phyloP scores from a whole-genome alignment of 2,113 vertebrate species.

The Sterna hirundo region DNA sequence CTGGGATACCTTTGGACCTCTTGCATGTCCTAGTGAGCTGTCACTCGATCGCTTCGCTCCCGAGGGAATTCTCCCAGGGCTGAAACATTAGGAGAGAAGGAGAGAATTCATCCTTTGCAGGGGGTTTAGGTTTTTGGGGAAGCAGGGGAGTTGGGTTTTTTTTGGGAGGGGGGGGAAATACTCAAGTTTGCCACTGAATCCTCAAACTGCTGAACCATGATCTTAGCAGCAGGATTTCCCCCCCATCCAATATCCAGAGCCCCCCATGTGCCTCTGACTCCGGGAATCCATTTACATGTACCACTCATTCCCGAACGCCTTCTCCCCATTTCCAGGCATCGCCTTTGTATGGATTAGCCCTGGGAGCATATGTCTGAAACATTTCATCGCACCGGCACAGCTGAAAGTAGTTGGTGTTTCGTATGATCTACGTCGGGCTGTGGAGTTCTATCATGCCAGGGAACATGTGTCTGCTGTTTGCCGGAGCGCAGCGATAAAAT shows the following conservation, averaged over 20 bases:
- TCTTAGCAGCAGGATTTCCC: not conserved
- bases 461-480: conserved; percentile 25
- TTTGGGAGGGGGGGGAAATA: not conserved
- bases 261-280: not conserved
- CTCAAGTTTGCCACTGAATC: not conserved
- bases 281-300: not conserved
- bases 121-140: not conserved
- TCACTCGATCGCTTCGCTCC: not conserved
- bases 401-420: conserved; percentile 58
- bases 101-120: not conserved
- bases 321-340: conserved; percentile 21
- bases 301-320: conserved; percentile 20
- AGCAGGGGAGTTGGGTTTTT: fast-evolving
- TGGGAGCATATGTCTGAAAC: conserved; percentile 42
- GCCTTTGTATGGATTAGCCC: conserved; percentile 6
- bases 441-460: not conserved
- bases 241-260: not conserved
- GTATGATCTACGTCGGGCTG: not conserved
- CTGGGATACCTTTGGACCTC: not conserved
- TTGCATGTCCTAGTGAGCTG: not conserved
- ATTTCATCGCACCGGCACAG: conserved; percentile 64
- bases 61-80: not conserved
- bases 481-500: not conserved
- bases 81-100: not conserved
- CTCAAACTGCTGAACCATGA: not conserved